phyloP scores from a whole-genome alignment of 2,888 invertebrate genomes.

The Tetragnatha montana region DNA sequence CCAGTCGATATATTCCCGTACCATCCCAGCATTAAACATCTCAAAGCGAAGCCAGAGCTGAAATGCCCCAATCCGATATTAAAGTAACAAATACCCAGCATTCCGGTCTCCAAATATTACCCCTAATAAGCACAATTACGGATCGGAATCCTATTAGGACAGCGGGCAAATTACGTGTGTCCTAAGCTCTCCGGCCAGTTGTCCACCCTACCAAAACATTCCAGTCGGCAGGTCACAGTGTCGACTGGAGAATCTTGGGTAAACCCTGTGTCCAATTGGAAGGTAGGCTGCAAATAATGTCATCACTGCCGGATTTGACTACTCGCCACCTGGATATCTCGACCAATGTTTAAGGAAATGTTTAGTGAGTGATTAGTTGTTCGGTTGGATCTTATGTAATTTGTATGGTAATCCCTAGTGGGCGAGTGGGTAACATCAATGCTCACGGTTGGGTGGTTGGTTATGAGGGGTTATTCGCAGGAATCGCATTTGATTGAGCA shows the following conservation, averaged over 20 bases:
- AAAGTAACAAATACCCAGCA: neutral
- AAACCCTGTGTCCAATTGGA: slow-evolving; percentile 11
- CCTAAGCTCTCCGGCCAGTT: neutral
- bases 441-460: neutral
- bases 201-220: neutral
- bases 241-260: neutral
- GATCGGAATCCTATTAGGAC: neutral
- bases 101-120: neutral
- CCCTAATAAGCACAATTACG: neutral
- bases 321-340: neutral
- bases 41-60: neutral
- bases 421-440: neutral
- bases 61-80: neutral
- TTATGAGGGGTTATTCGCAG: neutral
- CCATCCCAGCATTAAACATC: neutral
- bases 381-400: slow-evolving; percentile 13
- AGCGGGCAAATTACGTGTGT: neutral
- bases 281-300: slow-evolving; percentile 17
- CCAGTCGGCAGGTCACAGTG: neutral
- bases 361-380: slow-evolving; percentile 35
- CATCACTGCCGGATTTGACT: slow-evolving; percentile 14
- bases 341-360: slow-evolving; percentile 34
- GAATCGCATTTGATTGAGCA: neutral
- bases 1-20: no score
- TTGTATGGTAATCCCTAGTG: slow-evolving; percentile 20